Evolutionary conservation across 2,888 invertebrate genomes (phyloP), one percentile per base, ranked within the genome.

Genomic region (Tetragonula carbonaria): DNA sequence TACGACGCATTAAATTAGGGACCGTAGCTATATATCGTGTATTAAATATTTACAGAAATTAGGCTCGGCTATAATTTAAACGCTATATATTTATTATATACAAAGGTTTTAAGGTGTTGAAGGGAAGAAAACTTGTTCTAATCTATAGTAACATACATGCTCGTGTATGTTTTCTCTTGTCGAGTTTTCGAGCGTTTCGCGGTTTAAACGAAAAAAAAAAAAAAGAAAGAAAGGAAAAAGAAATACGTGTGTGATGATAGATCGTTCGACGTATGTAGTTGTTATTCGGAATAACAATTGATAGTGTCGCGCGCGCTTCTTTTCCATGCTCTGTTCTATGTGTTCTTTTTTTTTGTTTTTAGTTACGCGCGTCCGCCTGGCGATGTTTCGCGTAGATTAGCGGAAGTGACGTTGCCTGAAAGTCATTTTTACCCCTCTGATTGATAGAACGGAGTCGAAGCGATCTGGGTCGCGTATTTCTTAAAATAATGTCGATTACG

Each of bases 41-140:
- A 74, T 28, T 50, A 75, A 50, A 72, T 77, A 78, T 87, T 76
- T 65, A 70, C 85, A 80, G 66, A 79, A 76, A 85, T 75, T 78
- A 80, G 75, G 53, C 80, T 86, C 85, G 78, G 67, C 74, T 88
- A 80, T 87, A 79, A 85, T 84, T 85, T 75, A 71, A 83, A 75
- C 72, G 74, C 70, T 70, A 81, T 83, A 81, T 83, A 66, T 74
- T 74, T 74, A 74, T 78, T 87, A 77, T 80, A 71, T 53, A 75
- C 68, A 66, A n/a, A 74, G 50, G 72, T 80, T 82, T 67, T 63
- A 80, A 76, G 33, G 62, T 53, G 66, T 85, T 85, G 53, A 66
- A n/a, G 23, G 3, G 3, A 57, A 18, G 28, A 53, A 55, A n/a
- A 71, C 77, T 71, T 62, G 63, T 80, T 80, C 70, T 65, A 74